These are phyloP conservation scores for Microtus pennsylvanicus DNA, from an alignment of 2,113 vertebrate species.

Conservation along the genomic window DNA sequence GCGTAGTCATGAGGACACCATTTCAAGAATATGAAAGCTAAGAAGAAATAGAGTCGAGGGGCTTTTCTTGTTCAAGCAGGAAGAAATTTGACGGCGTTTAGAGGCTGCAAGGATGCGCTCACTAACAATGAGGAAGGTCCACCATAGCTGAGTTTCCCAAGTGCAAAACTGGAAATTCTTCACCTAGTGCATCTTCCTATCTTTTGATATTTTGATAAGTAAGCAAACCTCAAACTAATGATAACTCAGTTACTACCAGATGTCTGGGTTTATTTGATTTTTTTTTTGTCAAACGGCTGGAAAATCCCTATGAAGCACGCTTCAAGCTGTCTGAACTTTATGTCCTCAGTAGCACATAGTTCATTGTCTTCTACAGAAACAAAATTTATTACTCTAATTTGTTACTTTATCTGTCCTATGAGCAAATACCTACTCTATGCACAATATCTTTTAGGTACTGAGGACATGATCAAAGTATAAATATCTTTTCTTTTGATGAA, in stretches of 20 bases:
- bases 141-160: not conserved
- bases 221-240: not conserved
- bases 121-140: not conserved
- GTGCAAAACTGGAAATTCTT: constrained; percentile 28
- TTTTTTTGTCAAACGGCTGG: not conserved
- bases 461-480: not conserved
- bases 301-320: not conserved
- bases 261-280: not conserved
- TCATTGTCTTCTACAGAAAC: not conserved
- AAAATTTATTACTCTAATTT: constrained; percentile 1
- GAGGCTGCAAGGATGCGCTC: not conserved
- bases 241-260: not conserved
- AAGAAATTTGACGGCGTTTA: not conserved
- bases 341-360: not conserved
- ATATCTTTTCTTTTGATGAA: not conserved
- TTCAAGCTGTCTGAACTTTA: not conserved
- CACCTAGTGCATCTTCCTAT: not conserved
- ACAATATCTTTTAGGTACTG: not conserved
- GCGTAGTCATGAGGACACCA: not conserved
- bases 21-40: not conserved
- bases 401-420: not conserved
- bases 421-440: not conserved
- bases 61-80: not conserved
- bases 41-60: not conserved
- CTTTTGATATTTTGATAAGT: constrained; percentile 11